These are phyloP conservation scores for Argopecten irradians DNA, from an alignment of 1,140 invertebrate species.

Conservation along the genomic window DNA sequence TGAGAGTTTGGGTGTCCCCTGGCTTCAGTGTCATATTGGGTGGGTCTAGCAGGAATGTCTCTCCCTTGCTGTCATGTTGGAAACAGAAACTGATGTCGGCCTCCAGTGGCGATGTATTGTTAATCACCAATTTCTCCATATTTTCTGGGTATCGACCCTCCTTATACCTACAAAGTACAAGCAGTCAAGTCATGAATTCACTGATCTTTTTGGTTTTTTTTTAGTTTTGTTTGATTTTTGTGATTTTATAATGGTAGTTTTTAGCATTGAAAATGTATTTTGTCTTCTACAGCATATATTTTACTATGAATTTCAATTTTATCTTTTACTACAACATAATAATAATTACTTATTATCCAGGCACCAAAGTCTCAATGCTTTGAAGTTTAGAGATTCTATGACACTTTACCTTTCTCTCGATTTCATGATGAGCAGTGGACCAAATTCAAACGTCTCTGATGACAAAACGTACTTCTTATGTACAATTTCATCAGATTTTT, in stretches of 20 bases:
- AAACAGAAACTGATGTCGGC: conserved; percentile 77
- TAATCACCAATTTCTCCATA: conserved; percentile 74
- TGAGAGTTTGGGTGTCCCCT: conserved; percentile 68
- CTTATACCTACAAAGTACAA: conserved; percentile 65
- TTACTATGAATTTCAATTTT: no score
- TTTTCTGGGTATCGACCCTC: conserved; percentile 76
- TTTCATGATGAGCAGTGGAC: conserved; percentile 75
- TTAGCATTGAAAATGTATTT: no score
- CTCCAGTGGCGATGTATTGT: conserved; percentile 75
- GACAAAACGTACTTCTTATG: conserved; percentile 76
- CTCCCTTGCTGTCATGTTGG: conserved; percentile 75
- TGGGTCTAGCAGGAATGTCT: conserved; percentile 77
- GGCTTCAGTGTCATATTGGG: conserved; percentile 74
- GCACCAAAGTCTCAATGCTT: no score
- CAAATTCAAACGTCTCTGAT: conserved; percentile 77
- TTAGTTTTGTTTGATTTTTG: no score
- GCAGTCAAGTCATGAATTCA: no score
- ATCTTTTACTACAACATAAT: no score
- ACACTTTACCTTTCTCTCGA: conserved; percentile 73
- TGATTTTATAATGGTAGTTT: no score
- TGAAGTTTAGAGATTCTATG: no score
- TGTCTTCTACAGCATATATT: no score
- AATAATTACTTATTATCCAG: no score
- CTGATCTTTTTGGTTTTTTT: no score
- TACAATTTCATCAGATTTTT: conserved; percentile 74